phyloP scores from a whole-genome alignment of 2,113 vertebrate genomes.

The Hippoglossus stenolepis region DNA sequence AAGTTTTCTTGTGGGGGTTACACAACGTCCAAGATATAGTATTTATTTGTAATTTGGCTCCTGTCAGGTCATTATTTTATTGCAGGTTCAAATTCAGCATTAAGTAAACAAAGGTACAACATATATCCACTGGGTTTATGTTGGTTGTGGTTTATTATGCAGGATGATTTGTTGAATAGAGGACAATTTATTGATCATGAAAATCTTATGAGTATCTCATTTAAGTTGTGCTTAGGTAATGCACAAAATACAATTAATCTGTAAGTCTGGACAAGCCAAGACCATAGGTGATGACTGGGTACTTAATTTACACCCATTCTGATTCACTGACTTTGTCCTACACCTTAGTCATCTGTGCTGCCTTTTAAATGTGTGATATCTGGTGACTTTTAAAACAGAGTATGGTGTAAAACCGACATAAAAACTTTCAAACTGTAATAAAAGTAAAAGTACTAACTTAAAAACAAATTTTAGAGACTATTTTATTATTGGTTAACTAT shows the following conservation, averaged over 20 bases:
- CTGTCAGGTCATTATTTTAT: slow-evolving; percentile 18
- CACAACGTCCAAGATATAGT: slow-evolving; percentile 9
- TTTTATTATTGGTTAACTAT: not conserved
- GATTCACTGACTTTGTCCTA: not conserved
- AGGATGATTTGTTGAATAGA: not conserved
- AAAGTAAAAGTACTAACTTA: not conserved
- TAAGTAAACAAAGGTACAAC: slow-evolving; percentile 14
- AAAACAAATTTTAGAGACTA: too few relatives aligned
- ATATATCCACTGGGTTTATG: slow-evolving; percentile 9
- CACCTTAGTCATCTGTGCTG: not conserved
- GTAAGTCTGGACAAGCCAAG: not conserved
- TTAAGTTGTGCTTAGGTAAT: slow-evolving; percentile 1
- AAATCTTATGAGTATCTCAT: not conserved
- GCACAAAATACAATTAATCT: slow-evolving; percentile 14
- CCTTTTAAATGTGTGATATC: not conserved
- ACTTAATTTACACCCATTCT: not conserved
- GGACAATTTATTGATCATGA: not conserved
- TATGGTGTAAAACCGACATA: not conserved
- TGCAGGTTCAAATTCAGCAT: slow-evolving; percentile 6
- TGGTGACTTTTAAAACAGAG: not conserved
- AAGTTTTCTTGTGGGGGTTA: not conserved
- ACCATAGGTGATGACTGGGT: not conserved
- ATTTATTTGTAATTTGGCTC: slow-evolving; percentile 19
- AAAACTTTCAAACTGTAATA: not conserved
- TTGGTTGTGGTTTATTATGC: not conserved